These are phyloP conservation scores for Archips xylosteana DNA, from an alignment of 2,888 invertebrate genomes.

Conservation along the genomic window DNA sequence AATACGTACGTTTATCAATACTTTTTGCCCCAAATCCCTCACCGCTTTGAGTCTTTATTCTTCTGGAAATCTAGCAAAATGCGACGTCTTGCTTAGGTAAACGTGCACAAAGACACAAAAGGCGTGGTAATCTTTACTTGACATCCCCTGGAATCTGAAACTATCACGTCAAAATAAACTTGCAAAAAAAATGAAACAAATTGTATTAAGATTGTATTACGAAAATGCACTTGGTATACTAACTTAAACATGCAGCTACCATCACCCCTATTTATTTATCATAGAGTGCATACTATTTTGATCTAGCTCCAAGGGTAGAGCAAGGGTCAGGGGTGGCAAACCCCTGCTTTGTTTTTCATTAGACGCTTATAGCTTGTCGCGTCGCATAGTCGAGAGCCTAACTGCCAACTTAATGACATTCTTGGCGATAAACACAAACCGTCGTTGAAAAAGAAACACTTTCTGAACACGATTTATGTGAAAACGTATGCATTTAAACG, in stretches of 20 bases:
- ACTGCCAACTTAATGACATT: conserved; percentile 56
- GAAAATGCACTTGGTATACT: neutral
- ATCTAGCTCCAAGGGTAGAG: conserved; percentile 44
- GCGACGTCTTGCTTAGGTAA: too few species aligned
- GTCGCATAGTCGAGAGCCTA: conserved; percentile 54
- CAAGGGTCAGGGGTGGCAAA: conserved; percentile 56
- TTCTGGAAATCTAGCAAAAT: too few species aligned
- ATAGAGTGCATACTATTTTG: conserved; percentile 42
- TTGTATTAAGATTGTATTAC: neutral
- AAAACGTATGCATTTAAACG: neutral
- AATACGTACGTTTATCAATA: too few species aligned
- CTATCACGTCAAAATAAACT: neutral
- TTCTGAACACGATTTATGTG: neutral
- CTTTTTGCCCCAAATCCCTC: too few species aligned
- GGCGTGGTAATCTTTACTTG: neutral
- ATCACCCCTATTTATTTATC: conserved; percentile 16
- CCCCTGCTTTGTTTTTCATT: conserved; percentile 76
- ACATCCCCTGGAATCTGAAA: neutral
- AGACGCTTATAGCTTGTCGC: conserved; percentile 62
- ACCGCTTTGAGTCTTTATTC: too few species aligned
- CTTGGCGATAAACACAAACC: conserved; percentile 48
- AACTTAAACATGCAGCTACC: neutral
- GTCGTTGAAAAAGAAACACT: conserved; percentile 24
- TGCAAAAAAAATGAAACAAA: conserved; percentile 12
- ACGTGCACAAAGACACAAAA: too few species aligned